A percentile compares a stretch with the other conserved stretches of the same genome.
Conservation (phyloP, 2,797 vertebrate genomes). For the Petrocephalus schoutedeni region DNA sequence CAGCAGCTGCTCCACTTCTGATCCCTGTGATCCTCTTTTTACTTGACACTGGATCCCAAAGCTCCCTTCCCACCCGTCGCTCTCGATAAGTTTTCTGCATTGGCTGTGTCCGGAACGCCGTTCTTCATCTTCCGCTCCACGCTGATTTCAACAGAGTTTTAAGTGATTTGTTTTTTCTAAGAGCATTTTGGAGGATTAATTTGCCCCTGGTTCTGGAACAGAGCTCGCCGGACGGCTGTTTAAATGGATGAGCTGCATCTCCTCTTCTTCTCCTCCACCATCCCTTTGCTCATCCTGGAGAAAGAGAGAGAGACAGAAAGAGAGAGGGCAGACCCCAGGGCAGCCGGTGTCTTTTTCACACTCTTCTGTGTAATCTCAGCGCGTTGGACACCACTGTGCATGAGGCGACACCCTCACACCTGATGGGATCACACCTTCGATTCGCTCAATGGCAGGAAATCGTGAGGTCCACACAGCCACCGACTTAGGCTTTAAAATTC, state of each 20-base stretch:
- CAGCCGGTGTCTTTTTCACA: constrained; percentile 47
- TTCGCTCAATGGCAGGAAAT: constrained; percentile 4
- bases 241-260: constrained; percentile 36
- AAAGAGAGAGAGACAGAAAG: constrained; percentile 3
- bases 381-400: constrained; percentile 51
- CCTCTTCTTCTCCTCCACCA: constrained; percentile 16
- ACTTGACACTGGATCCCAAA: not conserved
- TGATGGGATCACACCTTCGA: constrained; percentile 50
- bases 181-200: constrained; percentile 69
- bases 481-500: not conserved
- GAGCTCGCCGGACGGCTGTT: constrained; percentile 59
- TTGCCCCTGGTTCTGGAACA: constrained; percentile 57
- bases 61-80: not conserved
- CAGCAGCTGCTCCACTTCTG: not conserved
- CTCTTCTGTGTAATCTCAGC: constrained; percentile 40
- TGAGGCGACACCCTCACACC: constrained; percentile 44
- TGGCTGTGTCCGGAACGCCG: not conserved
- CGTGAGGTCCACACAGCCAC: not conserved
- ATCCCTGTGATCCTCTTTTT: not conserved
- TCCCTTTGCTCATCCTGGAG: constrained; percentile 10
- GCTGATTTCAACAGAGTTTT: constrained; percentile 57
- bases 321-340: constrained; percentile 44
- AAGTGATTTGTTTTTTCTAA: constrained; percentile 62
- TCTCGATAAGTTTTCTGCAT: not conserved
- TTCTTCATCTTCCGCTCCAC: not conserved